Evolutionary conservation across 2,797 vertebrate genomes (phyloP).

Genomic region (Gephyroberyx darwinii): DNA sequence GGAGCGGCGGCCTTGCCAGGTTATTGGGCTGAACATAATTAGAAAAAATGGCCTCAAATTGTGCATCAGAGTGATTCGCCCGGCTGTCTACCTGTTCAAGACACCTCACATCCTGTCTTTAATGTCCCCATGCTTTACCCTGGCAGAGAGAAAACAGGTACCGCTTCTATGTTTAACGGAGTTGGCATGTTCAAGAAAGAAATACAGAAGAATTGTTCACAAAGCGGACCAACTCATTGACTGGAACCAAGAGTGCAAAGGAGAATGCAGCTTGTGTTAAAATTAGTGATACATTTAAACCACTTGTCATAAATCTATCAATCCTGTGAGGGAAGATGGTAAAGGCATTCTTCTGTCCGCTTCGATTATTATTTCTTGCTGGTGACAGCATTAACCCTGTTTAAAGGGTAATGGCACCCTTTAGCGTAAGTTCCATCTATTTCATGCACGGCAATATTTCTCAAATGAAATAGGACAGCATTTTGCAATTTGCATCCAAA

Average conservation of each 20-base stretch:
- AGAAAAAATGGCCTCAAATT: slow-evolving; percentile 22
- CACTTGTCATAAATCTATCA: not conserved
- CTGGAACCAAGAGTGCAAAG: not conserved
- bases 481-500: not conserved
- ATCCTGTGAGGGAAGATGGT: not conserved
- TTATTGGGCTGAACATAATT: slow-evolving; percentile 43
- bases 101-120: not conserved
- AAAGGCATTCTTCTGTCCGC: not conserved
- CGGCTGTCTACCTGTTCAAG: not conserved
- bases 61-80: not conserved
- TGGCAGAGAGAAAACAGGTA: not conserved
- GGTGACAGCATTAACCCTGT: not conserved
- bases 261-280: not conserved
- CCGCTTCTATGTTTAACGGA: too few species aligned
- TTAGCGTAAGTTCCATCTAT: not conserved
- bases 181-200: not conserved
- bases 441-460: not conserved
- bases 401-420: not conserved
- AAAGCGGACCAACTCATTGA: not conserved
- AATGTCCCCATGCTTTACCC: not conserved
- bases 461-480: not conserved
- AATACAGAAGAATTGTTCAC: not conserved
- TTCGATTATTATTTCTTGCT: not conserved
- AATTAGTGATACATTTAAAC: too few species aligned
- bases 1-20: slow-evolving; percentile 27